Conservation (phyloP, 2,888 invertebrate genomes). For the Lypha dubia region DNA sequence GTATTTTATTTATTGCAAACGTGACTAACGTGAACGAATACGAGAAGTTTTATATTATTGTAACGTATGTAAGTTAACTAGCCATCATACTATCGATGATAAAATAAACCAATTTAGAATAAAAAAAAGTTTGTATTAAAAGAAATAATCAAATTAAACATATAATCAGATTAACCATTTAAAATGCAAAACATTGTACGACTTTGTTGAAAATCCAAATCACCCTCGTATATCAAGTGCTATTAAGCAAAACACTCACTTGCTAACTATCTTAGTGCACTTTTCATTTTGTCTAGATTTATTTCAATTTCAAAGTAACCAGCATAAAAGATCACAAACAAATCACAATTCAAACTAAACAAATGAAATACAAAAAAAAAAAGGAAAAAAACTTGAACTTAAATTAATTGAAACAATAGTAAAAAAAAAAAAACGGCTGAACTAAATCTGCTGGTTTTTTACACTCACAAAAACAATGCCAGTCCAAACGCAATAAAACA, state of each 20-base stretch:
- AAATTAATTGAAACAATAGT: slow-evolving; percentile 12
- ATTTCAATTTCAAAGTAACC: slow-evolving; percentile 41
- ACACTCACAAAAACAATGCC: slow-evolving; percentile 38
- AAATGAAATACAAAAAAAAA: slow-evolving; percentile 5
- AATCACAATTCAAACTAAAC: slow-evolving; percentile 46
- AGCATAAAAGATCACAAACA: slow-evolving; percentile 67
- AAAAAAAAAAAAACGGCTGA: slow-evolving; percentile 30
- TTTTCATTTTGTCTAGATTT: slow-evolving; percentile 40
- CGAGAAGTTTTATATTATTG: no score
- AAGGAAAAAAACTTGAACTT: no score
- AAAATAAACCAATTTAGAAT: no score
- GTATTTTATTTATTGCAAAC: no score
- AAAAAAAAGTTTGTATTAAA: no score
- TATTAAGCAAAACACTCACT: slow-evolving; percentile 62
- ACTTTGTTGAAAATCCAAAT: neutral
- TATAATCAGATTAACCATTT: no score
- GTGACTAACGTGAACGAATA: no score
- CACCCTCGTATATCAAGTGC: slow-evolving; percentile 25
- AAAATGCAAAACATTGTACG: neutral
- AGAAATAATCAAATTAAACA: no score
- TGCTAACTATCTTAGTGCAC: slow-evolving; percentile 34
- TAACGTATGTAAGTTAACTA: no score
- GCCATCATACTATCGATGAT: no score
- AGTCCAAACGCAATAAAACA: neutral
- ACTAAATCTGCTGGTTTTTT: slow-evolving; percentile 19